Conservation (phyloP, 2,113 vertebrate genomes). For the Malurus cyaneus region DNA sequence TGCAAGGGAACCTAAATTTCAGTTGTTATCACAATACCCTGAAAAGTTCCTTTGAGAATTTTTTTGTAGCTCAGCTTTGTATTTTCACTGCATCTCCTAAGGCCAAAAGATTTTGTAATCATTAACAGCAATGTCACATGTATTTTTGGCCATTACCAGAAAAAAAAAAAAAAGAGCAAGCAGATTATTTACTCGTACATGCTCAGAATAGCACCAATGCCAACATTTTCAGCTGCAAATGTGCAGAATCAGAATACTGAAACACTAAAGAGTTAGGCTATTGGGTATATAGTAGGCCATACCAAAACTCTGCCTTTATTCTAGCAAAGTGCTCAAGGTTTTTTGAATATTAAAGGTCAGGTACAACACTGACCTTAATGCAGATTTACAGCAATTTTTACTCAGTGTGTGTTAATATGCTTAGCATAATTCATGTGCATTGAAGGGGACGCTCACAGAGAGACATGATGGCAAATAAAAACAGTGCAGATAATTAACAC, state of each 20-base stretch:
- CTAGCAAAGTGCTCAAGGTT: background rate
- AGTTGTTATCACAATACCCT: background rate
- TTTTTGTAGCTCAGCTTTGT: background rate
- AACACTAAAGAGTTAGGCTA: background rate
- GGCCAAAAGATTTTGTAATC: background rate
- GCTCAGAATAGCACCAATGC: background rate
- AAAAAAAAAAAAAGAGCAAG: background rate
- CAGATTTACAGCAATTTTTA: background rate
- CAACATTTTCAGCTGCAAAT: background rate
- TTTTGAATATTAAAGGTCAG: background rate
- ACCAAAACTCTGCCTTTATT: background rate
- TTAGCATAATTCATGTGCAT: background rate
- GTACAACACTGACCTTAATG: background rate
- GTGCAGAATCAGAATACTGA: background rate
- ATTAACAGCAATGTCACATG: background rate
- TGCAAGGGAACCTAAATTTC: background rate
- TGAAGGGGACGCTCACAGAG: background rate
- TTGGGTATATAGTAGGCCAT: fast-evolving
- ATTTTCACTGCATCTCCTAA: background rate
- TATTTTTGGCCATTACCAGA: background rate
- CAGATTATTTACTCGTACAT: background rate
- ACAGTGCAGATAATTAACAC: background rate
- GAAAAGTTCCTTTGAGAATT: background rate
- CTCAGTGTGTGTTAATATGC: background rate
- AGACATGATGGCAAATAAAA: background rate